Conservation (phyloP, 2,113 vertebrate genomes). For the Tautogolabrus adspersus region DNA sequence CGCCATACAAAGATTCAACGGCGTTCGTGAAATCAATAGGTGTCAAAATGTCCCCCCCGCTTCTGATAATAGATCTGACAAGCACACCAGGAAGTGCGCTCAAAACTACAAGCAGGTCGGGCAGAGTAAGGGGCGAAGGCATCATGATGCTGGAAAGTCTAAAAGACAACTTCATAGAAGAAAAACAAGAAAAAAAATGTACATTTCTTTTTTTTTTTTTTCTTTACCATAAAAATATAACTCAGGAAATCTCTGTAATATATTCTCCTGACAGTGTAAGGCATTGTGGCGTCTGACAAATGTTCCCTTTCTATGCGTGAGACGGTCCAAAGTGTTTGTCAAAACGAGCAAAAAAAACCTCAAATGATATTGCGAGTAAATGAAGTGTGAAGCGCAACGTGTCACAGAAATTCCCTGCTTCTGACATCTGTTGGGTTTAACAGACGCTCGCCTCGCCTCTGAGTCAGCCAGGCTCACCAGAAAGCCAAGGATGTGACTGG, state of each 20-base stretch:
- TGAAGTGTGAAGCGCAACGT: constrained; percentile 46
- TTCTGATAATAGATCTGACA: constrained; percentile 57
- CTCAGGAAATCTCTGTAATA: constrained; percentile 11
- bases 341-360: constrained; percentile 10
- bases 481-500: constrained; percentile 64
- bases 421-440: constrained; percentile 64
- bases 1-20: constrained; percentile 64
- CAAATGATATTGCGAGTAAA: constrained; percentile 47
- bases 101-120: constrained; percentile 28
- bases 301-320: constrained; percentile 1
- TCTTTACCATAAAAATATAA: constrained; percentile 41
- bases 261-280: constrained; percentile 40
- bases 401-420: constrained; percentile 39
- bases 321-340: constrained; percentile 32
- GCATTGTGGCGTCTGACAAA: constrained; percentile 51
- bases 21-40: constrained; percentile 55
- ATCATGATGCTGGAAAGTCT: constrained; percentile 17
- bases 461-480: constrained; percentile 53
- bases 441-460: constrained; percentile 50
- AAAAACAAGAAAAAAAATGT: background rate
- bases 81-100: constrained; percentile 28
- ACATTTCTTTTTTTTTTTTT: background rate
- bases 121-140: background rate
- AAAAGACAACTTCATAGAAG: constrained; percentile 9
- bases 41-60: constrained; percentile 56